phyloP scores from a whole-genome alignment of 1,140 invertebrate genomes.

The Apis florea region DNA sequence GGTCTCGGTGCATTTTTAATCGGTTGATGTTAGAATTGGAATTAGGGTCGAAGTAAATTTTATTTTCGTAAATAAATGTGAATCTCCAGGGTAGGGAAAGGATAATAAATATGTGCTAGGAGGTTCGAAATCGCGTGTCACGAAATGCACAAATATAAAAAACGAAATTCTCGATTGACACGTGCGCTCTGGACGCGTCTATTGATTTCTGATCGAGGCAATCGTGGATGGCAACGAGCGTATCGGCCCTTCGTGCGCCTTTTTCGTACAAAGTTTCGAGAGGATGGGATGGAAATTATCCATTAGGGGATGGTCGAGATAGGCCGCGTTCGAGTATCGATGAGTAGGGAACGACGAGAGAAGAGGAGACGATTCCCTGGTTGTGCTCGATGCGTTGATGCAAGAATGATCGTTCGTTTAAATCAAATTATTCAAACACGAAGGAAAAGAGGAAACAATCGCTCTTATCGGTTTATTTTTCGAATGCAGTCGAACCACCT shows the following conservation, averaged over 20 bases:
- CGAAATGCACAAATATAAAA: too few species aligned
- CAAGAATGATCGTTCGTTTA: not conserved
- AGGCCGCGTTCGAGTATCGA: constrained; percentile 15
- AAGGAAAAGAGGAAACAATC: too few species aligned
- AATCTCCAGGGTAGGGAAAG: too few species aligned
- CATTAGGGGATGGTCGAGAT: constrained; percentile 16
- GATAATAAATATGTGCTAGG: too few species aligned
- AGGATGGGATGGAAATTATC: constrained; percentile 23
- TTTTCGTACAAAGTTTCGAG: constrained; percentile 25
- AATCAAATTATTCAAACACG: too few species aligned
- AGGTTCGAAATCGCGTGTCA: not conserved
- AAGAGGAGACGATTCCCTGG: not conserved
- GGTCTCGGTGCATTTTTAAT: too few species aligned
- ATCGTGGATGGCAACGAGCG: constrained; percentile 39
- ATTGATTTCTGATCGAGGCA: constrained; percentile 51
- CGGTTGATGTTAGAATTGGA: too few species aligned
- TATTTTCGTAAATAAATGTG: too few species aligned
- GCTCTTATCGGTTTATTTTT: too few species aligned
- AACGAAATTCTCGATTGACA: constrained; percentile 3
- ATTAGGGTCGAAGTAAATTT: too few species aligned
- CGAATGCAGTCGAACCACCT: too few species aligned
- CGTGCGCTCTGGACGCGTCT: constrained; percentile 19
- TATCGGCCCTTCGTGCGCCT: not conserved
- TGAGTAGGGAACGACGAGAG: constrained; percentile 5
- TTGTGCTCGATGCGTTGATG: not conserved